Conservation (phyloP, 2,888 invertebrate species). For the Stictocephala bisonia region DNA sequence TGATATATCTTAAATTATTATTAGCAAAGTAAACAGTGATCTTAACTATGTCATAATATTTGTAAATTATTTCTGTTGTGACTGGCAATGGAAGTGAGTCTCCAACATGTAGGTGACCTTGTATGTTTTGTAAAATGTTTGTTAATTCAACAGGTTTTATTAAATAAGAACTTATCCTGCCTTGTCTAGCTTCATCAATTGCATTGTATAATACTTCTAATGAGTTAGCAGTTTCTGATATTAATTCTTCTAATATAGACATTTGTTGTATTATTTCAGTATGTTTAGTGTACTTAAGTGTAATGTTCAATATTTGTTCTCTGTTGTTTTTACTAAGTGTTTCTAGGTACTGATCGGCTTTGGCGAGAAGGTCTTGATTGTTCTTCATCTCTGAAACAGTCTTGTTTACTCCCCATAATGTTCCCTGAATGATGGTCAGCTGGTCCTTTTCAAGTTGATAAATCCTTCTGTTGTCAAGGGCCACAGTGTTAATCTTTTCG, state of each 20-base stretch:
- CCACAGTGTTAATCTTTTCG: constrained; percentile 7
- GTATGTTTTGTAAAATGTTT: background rate
- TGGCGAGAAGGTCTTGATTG: background rate
- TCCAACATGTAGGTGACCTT: constrained; percentile 2
- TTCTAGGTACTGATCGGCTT: constrained; percentile 11
- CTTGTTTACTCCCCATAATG: background rate
- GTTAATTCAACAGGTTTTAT: background rate
- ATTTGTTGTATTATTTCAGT: background rate
- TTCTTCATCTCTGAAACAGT: background rate
- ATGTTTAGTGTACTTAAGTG: constrained; percentile 2
- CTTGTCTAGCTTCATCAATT: constrained; percentile 14
- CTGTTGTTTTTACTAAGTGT: background rate
- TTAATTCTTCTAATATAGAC: background rate
- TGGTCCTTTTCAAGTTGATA: constrained; percentile 1
- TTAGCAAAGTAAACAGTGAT: background rate
- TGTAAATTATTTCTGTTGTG: background rate
- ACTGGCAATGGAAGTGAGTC: background rate
- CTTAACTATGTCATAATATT: constrained; percentile 22
- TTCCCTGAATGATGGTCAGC: background rate
- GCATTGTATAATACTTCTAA: constrained; percentile 4
- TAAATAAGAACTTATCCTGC: background rate
- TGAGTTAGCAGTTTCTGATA: background rate
- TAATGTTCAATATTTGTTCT: background rate
- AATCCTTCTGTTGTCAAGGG: too few species aligned
- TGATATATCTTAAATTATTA: background rate